Percentiles rank a stretch among this genome's conserved stretches.
phyloP scores from a whole-genome alignment of 2,888 invertebrate species.

The Drosophila melanosoma region DNA sequence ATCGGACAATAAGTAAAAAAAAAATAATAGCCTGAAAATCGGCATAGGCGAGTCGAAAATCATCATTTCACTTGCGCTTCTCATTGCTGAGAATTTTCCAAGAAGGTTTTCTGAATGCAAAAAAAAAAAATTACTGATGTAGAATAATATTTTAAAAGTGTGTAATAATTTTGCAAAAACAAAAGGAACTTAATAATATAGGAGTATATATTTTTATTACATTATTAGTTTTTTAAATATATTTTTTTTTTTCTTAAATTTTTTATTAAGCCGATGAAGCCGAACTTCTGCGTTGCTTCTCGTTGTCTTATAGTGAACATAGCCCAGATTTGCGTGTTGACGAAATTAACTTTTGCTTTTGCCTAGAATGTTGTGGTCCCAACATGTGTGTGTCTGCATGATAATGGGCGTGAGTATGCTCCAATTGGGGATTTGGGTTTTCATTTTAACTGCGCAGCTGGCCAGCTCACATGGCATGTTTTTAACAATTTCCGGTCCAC shows the following conservation, averaged over 20 bases:
- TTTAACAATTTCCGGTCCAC: slow-evolving; percentile 38
- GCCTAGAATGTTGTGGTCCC: slow-evolving; percentile 33
- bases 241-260: not conserved
- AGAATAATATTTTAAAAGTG: not conserved
- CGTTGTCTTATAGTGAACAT: not conserved
- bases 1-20: too few relatives aligned
- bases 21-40: too few relatives aligned
- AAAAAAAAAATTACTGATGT: not conserved
- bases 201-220: not conserved
- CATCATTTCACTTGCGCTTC: not conserved
- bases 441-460: slow-evolving; percentile 29
- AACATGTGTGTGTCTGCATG: slow-evolving; percentile 4
- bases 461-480: slow-evolving; percentile 34
- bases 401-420: slow-evolving; percentile 43
- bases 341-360: slow-evolving; percentile 15
- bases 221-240: too few relatives aligned
- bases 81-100: not conserved
- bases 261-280: not conserved
- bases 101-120: not conserved
- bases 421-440: slow-evolving; percentile 50
- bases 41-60: too few relatives aligned
- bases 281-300: not conserved
- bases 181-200: not conserved
- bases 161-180: not conserved
- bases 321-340: slow-evolving; percentile 14